Evolutionary conservation across 1,140 invertebrate genomes (phyloP), one percentile per base, ranked within the genome.

Genomic region (Apocrypta bakeri): DNA sequence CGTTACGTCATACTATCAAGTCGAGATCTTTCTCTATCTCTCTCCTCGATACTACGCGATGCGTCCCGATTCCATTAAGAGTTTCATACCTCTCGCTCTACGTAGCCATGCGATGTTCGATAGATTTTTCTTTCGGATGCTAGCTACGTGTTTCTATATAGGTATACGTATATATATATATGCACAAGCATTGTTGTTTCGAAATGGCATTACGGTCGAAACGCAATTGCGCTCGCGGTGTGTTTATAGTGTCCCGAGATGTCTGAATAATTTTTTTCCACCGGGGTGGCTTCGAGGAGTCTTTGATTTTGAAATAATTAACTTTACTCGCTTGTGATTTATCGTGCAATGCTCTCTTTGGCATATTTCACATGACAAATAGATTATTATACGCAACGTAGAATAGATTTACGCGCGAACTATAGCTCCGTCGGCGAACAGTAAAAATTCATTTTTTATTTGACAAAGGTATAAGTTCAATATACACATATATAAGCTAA

Each of bases 1-100:
- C 21, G 31, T 80, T 80, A 31, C 78, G 33, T 80, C 78, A 80
- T 73, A 9, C 40, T 17, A 79, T 79, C 78, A 27, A 40, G 9
- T 21, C 63, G 3, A 66, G 63, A 66, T 42, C 37, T 79, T 61
- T 56, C 40, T 24, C 77, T 56, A 2, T 1, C n/a, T n/a, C n/a
- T n/a, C n/a, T n/a, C n/a, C 3, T 48, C 17, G 4, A 0, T 33
- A 11, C 27, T 27, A 24, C 27, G 12, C 4, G n/a, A 27, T 33
- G 33, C 37, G 33, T 79, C 31, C 68, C 31, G 29, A 72, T 63
- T 72, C 29, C 25, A 48, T 56, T 79, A 69, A 56, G 12, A 17
- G 27, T 33, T 37, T 21, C 11, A 79, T 79, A 27, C 27, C 42
- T 73, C 14, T 14, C 27, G 14, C 6, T 79, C 31, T 48, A 68